Conservation (phyloP, 2,113 vertebrate genomes). For the Ammodytes dubius region DNA sequence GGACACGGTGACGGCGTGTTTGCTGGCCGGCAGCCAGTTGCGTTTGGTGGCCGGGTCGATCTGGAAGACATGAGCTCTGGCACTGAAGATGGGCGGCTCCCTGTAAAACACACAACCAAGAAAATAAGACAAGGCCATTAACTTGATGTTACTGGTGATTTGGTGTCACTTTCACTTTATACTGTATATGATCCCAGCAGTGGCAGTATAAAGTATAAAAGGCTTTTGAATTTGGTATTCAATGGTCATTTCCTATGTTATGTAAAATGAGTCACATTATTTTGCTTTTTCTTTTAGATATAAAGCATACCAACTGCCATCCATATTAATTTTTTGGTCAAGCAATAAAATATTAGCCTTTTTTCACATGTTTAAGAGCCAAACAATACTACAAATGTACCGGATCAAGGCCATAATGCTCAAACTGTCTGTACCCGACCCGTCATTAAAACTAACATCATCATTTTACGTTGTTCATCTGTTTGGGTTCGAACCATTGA, state of each 20-base stretch:
- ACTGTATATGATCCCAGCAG: background rate
- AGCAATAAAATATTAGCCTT: background rate
- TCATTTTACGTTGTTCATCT: slow-evolving; percentile 20
- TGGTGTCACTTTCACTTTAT: background rate
- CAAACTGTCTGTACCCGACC: slow-evolving; percentile 18
- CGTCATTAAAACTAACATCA: slow-evolving; percentile 22
- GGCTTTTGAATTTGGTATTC: background rate
- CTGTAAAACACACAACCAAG: slow-evolving; percentile 74
- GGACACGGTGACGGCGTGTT: slow-evolving; percentile 92
- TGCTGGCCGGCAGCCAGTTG: slow-evolving; percentile 97
- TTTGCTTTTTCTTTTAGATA: background rate
- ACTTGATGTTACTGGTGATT: background rate
- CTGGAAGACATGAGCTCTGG: slow-evolving; percentile 96
- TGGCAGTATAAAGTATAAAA: too few species aligned
- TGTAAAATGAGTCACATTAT: background rate
- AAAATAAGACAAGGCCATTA: background rate
- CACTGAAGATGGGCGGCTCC: slow-evolving; percentile 97
- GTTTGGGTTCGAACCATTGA: background rate
- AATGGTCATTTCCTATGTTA: background rate
- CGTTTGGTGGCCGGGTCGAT: slow-evolving; percentile 96
- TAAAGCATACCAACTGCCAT: too few species aligned
- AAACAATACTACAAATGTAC: background rate
- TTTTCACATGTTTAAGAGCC: background rate
- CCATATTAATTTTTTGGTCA: background rate
- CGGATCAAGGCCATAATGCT: slow-evolving; percentile 26